A percentile compares a stretch with the other conserved stretches of the same genome.
phyloP scores from a whole-genome alignment of 2,113 vertebrate genomes.

The Bolborhynchus lineola region DNA sequence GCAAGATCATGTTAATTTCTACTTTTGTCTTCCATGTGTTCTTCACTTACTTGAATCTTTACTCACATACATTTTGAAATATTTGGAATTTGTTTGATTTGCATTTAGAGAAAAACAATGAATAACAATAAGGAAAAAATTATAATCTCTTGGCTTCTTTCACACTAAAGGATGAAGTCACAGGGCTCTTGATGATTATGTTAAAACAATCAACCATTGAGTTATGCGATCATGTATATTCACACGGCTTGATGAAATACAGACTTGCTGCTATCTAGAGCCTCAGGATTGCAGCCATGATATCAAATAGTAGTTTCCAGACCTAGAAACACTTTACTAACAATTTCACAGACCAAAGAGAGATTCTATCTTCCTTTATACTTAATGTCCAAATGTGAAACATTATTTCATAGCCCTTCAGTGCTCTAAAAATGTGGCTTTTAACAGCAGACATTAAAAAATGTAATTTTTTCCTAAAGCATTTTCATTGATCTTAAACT shows the following conservation, averaged over 20 bases:
- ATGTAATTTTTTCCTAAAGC: background rate
- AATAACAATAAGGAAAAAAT: background rate
- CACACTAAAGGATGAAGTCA: background rate
- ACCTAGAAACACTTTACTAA: background rate
- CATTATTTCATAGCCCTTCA: background rate
- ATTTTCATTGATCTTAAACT: background rate
- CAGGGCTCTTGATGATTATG: background rate
- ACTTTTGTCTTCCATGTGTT: background rate
- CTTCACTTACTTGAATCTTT: background rate
- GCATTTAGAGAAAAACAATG: background rate
- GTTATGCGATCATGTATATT: background rate
- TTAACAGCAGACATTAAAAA: background rate
- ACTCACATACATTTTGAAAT: background rate
- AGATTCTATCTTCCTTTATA: background rate
- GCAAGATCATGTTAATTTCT: background rate
- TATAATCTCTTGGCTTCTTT: background rate
- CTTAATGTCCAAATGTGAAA: background rate
- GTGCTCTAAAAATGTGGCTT: background rate
- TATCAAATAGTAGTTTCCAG: background rate
- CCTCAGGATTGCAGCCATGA: background rate
- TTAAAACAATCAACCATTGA: constrained; percentile 3
- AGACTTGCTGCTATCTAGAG: background rate
- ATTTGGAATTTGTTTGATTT: background rate
- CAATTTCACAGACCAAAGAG: background rate
- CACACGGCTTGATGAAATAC: background rate